Base-by-base conservation (phyloP, 2,113 vertebrate genomes). In the Pseudorectes ferrugineus region DNA sequence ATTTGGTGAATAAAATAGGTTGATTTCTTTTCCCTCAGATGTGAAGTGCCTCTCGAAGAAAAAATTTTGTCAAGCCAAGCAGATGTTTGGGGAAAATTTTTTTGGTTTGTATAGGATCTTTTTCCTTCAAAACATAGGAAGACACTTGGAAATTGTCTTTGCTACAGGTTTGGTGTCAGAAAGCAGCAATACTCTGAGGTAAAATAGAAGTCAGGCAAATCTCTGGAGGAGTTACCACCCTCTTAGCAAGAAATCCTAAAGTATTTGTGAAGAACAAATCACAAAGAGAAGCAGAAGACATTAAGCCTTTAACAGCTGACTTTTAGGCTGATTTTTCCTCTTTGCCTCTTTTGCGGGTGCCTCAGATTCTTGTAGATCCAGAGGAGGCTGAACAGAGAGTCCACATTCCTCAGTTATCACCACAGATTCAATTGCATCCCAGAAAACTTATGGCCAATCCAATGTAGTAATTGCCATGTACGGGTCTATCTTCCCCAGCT, bases 121-220 rank as follows among this genome's bases (percentile, higher is more conserved):
- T 57, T 80, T 55, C 65, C n/a, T 88, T 90, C 59, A 89, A 91
- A 78, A 88, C 35, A 74, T 15, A 68, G 66, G 28, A 79, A 66
- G 42, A 85, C 35, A 74, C 26, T 70, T 59, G 26, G 67, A 23
- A 76, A 68, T 73, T n/a, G 48, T 85, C 63, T 66, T 79, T 88
- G 40, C 14, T 73, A 16, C 11, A 3, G 58, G 22, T 49, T 89
- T 85, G 43, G 11, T 55, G 46, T 49, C 35, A 54, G 52, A 80
- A 94, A 12, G 48, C 36, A 93, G 45, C 17, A 78, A 62, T 38
- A 18, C 2, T 83, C 38, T 85, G 42, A 92, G 73, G 42, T 52
- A 72, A 87, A 85, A 85, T 1, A 26, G 21, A 95, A 94, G 58
- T 55, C 49, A 76, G 40, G 4, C 16, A 94, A 85, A 68, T 65